These are phyloP conservation scores for Gibbula magus DNA, from an alignment of 2,888 invertebrate genomes.

Conservation along the genomic window DNA sequence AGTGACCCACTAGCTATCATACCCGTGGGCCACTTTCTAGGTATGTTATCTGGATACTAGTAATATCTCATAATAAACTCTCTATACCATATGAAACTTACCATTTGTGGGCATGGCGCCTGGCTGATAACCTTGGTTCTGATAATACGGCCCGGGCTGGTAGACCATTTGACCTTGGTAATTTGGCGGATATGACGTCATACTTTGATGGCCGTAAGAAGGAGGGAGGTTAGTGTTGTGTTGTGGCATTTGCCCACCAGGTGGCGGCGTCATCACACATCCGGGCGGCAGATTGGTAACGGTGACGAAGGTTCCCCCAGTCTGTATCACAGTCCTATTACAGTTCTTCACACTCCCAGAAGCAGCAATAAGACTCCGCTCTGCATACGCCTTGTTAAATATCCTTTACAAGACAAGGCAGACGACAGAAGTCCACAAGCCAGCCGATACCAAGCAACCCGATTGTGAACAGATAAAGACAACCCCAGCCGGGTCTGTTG, in stretches of 20 bases:
- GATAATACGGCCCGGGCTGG: neutral
- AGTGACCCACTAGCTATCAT: no score
- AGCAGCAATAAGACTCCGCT: neutral
- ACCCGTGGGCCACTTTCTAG: no score
- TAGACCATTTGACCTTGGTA: neutral
- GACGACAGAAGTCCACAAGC: conserved; percentile 55
- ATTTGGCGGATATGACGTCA: neutral
- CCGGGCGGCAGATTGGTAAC: neutral
- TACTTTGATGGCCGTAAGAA: neutral
- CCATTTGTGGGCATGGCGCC: neutral
- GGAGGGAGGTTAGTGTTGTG: neutral
- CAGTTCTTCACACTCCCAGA: neutral
- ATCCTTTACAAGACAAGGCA: conserved; percentile 52
- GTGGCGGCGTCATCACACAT: neutral
- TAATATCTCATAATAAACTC: no score
- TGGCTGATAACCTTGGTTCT: neutral
- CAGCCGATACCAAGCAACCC: conserved; percentile 59
- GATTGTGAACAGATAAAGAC: conserved; percentile 56
- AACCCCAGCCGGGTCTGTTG: conserved; percentile 53
- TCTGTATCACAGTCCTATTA: neutral
- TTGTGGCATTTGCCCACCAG: neutral
- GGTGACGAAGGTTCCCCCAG: neutral
- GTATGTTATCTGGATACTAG: no score
- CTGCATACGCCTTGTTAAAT: conserved; percentile 36
- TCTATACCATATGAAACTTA: neutral